These are phyloP conservation scores for Synergus laeviventris DNA, from an alignment of 2,888 invertebrate species.

Conservation along the genomic window DNA sequence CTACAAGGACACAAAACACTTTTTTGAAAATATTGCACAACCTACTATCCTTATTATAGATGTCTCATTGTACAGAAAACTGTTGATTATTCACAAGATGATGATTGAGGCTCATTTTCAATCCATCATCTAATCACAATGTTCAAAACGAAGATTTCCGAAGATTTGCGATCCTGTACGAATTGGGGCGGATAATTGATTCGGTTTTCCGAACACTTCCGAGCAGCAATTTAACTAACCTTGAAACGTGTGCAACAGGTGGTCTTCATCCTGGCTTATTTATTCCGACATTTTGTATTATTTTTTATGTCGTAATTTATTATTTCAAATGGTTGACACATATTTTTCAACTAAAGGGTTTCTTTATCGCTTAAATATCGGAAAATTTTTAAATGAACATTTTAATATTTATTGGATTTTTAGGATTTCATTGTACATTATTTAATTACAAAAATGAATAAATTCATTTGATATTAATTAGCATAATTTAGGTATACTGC, in stretches of 20 bases:
- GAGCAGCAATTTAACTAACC: not conserved
- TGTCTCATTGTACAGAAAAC: not conserved
- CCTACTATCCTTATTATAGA: not conserved
- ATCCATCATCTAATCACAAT: conserved; percentile 20
- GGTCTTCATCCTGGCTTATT: conserved; percentile 12
- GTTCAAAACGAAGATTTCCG: conserved; percentile 1
- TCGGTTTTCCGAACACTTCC: not conserved
- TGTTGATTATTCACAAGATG: conserved; percentile 12
- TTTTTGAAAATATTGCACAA: not conserved
- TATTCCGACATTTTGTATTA: not conserved
- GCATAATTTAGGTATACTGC: too few species aligned
- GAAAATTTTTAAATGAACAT: too few species aligned
- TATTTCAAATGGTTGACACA: not conserved
- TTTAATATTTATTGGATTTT: too few species aligned
- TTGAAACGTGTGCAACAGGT: conserved; percentile 25
- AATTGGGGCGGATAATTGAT: not conserved
- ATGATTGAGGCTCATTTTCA: conserved; percentile 13
- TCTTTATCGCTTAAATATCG: too few species aligned
- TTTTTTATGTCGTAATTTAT: conserved; percentile 4
- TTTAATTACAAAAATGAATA: too few species aligned
- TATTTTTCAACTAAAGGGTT: too few species aligned
- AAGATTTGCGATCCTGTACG: not conserved
- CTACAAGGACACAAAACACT: not conserved
- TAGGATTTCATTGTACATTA: too few species aligned
- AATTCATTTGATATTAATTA: too few species aligned